phyloP scores from a whole-genome alignment of 2,113 vertebrate species.

The Dendropsophus ebraccatus region DNA sequence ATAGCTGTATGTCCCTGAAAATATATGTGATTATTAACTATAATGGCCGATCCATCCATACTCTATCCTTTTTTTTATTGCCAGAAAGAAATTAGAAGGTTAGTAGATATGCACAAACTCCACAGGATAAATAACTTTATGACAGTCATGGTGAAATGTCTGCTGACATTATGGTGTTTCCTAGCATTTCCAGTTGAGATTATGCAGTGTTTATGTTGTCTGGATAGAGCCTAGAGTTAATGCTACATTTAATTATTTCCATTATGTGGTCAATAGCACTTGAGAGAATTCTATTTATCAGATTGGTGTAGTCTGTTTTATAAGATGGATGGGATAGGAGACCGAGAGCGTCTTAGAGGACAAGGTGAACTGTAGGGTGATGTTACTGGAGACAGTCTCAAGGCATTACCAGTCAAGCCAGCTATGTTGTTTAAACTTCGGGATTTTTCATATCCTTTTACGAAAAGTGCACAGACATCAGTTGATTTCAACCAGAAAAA shows the following conservation, averaged over 20 bases:
- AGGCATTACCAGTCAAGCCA: constrained; percentile 86
- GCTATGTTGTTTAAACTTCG: constrained; percentile 97
- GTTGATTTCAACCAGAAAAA: constrained; percentile 82
- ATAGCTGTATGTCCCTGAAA: constrained; percentile 88
- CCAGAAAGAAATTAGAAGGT: constrained; percentile 69
- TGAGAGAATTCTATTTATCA: constrained; percentile 69
- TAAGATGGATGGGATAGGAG: constrained; percentile 94
- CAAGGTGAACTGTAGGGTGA: constrained; percentile 94
- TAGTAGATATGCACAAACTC: constrained; percentile 66
- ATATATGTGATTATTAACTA: constrained; percentile 72
- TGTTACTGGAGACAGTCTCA: constrained; percentile 91
- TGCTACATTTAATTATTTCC: constrained; percentile 72
- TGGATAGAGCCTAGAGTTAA: constrained; percentile 68
- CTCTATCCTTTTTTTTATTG: constrained; percentile 79
- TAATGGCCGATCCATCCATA: constrained; percentile 78
- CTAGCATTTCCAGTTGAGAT: constrained; percentile 70
- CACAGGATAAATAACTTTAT: constrained; percentile 70
- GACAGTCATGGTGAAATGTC: constrained; percentile 69
- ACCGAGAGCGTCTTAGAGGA: constrained; percentile 89
- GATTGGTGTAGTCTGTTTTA: constrained; percentile 76
- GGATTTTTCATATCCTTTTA: constrained; percentile 95
- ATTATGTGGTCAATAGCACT: constrained; percentile 68
- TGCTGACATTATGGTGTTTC: constrained; percentile 67
- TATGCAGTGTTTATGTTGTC: constrained; percentile 72
- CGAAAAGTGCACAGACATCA: constrained; percentile 86